These are phyloP conservation scores for Buphagus erythrorhynchus DNA, from an alignment of 2,797 vertebrate genomes.

Conservation along the genomic window DNA sequence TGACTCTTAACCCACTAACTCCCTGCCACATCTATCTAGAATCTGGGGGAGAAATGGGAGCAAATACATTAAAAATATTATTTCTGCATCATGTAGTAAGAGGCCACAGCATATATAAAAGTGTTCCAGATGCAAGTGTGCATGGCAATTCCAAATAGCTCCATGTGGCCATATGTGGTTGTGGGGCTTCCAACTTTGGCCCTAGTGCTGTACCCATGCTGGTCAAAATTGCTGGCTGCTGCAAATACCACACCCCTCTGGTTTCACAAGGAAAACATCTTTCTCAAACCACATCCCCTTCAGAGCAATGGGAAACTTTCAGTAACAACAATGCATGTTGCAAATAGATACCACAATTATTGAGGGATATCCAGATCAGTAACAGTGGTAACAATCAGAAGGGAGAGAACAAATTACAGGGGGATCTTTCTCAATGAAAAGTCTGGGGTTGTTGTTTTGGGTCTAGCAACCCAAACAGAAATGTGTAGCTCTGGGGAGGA, in stretches of 20 bases:
- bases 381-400: background rate
- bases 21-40: background rate
- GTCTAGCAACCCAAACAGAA: background rate
- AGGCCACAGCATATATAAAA: background rate
- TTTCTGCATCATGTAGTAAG: background rate
- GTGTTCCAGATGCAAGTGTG: background rate
- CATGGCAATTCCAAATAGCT: background rate
- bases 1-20: background rate
- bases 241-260: background rate
- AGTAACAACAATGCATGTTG: background rate
- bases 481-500: background rate
- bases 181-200: background rate
- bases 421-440: background rate
- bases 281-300: background rate
- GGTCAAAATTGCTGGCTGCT: background rate
- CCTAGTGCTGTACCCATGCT: background rate
- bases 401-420: background rate
- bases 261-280: background rate
- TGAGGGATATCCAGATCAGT: background rate
- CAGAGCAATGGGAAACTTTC: background rate
- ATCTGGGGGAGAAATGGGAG: background rate
- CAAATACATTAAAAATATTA: background rate
- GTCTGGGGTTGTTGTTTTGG: background rate
- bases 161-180: background rate
- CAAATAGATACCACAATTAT: background rate